phyloP scores from a whole-genome alignment of 1,140 invertebrate species.

The Patella vulgata region DNA sequence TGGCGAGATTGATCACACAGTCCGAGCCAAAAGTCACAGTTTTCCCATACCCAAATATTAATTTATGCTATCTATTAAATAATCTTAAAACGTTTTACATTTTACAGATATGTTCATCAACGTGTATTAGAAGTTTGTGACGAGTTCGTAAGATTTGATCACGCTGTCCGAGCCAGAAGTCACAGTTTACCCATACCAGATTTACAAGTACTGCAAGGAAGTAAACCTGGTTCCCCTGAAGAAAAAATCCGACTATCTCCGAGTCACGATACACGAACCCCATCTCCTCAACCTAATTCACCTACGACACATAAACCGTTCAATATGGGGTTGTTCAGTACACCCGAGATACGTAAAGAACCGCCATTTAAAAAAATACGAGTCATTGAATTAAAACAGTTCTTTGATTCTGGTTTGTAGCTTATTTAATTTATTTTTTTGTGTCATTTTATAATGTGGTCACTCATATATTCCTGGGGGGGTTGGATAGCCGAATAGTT shows the following conservation, averaged over 20 bases:
- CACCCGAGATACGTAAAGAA: constrained; percentile 37
- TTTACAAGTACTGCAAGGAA: constrained; percentile 75
- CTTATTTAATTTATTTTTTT: too few relatives aligned
- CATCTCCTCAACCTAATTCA: constrained; percentile 18
- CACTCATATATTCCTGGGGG: too few relatives aligned
- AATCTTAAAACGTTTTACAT: too few relatives aligned
- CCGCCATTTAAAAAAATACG: constrained; percentile 57
- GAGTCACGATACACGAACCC: not conserved
- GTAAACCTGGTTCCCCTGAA: constrained; percentile 20
- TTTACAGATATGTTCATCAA: constrained; percentile 70
- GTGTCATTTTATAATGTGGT: too few relatives aligned
- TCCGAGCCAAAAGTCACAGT: constrained; percentile 87
- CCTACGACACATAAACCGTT: constrained; percentile 4
- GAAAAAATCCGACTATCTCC: constrained; percentile 1
- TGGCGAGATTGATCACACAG: constrained; percentile 79
- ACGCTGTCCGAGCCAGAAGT: constrained; percentile 82
- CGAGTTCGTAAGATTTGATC: constrained; percentile 79
- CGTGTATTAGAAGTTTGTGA: constrained; percentile 65
- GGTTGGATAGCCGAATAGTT: too few relatives aligned
- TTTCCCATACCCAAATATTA: constrained; percentile 93
- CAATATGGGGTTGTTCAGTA: constrained; percentile 1
- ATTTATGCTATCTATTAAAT: too few relatives aligned
- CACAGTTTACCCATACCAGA: constrained; percentile 94
- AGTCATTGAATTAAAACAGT: constrained; percentile 53
- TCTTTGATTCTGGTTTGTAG: constrained; percentile 45